phyloP scores from a whole-genome alignment of 2,113 vertebrate genomes.

The Platycercus adscitus region DNA sequence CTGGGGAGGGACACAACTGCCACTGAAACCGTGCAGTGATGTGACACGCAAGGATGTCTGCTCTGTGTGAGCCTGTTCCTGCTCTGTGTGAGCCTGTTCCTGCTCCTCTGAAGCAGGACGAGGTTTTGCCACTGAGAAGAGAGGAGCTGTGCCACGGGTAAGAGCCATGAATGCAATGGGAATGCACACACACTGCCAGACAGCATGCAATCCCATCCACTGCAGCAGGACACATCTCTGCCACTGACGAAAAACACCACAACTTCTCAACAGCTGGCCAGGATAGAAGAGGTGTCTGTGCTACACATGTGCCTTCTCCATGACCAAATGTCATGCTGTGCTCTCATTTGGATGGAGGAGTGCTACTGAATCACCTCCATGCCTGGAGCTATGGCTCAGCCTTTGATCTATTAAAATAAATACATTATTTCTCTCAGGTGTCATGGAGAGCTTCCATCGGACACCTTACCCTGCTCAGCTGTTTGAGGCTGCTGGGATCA shows the following conservation, averaged over 20 bases:
- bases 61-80: background rate
- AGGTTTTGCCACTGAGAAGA: background rate
- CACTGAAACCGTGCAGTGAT: background rate
- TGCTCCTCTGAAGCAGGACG: background rate
- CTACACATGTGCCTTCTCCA: background rate
- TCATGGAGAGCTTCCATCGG: background rate
- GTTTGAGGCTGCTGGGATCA: background rate
- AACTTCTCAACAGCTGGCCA: background rate
- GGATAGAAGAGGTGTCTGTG: background rate
- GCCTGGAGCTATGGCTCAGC: background rate
- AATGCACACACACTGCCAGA: background rate
- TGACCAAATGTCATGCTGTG: background rate
- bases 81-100: background rate
- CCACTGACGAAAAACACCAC: background rate
- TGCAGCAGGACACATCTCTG: background rate
- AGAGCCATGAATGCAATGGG: background rate
- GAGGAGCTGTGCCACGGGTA: background rate
- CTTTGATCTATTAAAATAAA: background rate
- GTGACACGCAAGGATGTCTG: background rate
- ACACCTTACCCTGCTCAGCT: background rate
- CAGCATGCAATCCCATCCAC: background rate
- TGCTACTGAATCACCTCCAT: background rate
- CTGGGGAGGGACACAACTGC: background rate
- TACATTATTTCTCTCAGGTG: background rate
- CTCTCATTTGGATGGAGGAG: background rate